Conservation (phyloP, 2,797 vertebrate genomes). For the Sebastes hubbsi region DNA sequence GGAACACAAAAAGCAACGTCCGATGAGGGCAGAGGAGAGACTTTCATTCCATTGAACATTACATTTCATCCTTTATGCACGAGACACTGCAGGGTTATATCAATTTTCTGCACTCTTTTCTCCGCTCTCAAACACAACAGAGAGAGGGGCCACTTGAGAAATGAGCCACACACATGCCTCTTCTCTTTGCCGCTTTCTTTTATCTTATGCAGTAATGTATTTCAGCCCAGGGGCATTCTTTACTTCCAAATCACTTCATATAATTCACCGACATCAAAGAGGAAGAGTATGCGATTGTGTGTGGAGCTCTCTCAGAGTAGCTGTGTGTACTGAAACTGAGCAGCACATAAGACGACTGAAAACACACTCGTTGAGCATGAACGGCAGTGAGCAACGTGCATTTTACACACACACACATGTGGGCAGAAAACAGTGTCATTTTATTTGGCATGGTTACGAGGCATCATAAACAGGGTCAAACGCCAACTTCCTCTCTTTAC, state of each 20-base stretch:
- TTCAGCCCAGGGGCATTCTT: slow-evolving; percentile 38
- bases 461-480: slow-evolving; percentile 36
- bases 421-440: not conserved
- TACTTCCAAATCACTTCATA: slow-evolving; percentile 39
- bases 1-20: slow-evolving; percentile 5
- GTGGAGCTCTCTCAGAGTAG: slow-evolving; percentile 56
- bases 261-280: slow-evolving; percentile 59
- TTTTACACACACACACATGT: not conserved
- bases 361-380: slow-evolving; percentile 11
- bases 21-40: not conserved
- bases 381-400: not conserved
- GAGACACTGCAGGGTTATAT: slow-evolving; percentile 1
- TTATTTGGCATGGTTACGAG: slow-evolving; percentile 1
- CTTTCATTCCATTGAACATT: slow-evolving; percentile 11
- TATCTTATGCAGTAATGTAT: slow-evolving; percentile 38
- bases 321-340: slow-evolving; percentile 30
- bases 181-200: slow-evolving; percentile 15
- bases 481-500: slow-evolving; percentile 42
- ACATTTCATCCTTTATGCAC: slow-evolving; percentile 20
- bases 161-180: not conserved
- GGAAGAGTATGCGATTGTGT: slow-evolving; percentile 20
- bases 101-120: not conserved
- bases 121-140: slow-evolving; percentile 8
- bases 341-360: slow-evolving; percentile 27
- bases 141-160: not conserved